Percentiles rank a stretch among this genome's conserved stretches.
Conservation (phyloP, 2,113 vertebrate species). For the Lophius piscatorius region DNA sequence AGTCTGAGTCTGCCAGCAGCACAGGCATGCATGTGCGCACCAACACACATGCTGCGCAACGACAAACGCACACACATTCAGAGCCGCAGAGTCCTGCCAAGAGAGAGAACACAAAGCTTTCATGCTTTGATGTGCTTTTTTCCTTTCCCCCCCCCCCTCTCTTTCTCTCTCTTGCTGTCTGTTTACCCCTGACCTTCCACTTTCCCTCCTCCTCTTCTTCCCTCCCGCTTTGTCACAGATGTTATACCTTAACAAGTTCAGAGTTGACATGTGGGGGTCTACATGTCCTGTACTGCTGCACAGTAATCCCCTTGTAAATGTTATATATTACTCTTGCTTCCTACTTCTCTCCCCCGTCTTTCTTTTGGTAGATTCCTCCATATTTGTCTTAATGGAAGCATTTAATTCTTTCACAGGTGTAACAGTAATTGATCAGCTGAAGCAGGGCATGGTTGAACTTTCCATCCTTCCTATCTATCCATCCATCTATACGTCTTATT, state of each 20-base stretch:
- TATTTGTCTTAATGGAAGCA: slow-evolving; percentile 12
- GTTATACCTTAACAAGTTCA: slow-evolving; percentile 69
- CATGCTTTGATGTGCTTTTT: slow-evolving; percentile 69
- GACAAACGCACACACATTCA: slow-evolving; percentile 17
- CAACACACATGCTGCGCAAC: slow-evolving; percentile 20
- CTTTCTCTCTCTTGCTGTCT: slow-evolving; percentile 41
- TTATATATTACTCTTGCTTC: slow-evolving; percentile 26
- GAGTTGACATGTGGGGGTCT: slow-evolving; percentile 56
- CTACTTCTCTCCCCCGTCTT: background rate
- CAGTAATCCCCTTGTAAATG: slow-evolving; percentile 63
- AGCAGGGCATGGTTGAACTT: background rate
- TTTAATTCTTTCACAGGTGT: slow-evolving; percentile 6
- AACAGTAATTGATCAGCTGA: background rate
- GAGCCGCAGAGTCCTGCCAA: slow-evolving; percentile 54
- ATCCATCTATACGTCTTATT: slow-evolving; percentile 1
- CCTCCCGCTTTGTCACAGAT: slow-evolving; percentile 51
- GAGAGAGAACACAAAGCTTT: slow-evolving; percentile 64
- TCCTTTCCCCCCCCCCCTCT: slow-evolving; percentile 36
- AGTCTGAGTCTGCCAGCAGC: slow-evolving; percentile 77
- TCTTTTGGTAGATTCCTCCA: background rate
- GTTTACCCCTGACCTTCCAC: slow-evolving; percentile 62
- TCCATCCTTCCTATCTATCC: background rate
- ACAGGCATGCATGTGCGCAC: slow-evolving; percentile 41
- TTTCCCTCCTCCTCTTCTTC: slow-evolving; percentile 8
- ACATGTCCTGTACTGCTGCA: slow-evolving; percentile 50